phyloP scores from a whole-genome alignment of 1,140 invertebrate genomes.

The Anastrepha obliqua region DNA sequence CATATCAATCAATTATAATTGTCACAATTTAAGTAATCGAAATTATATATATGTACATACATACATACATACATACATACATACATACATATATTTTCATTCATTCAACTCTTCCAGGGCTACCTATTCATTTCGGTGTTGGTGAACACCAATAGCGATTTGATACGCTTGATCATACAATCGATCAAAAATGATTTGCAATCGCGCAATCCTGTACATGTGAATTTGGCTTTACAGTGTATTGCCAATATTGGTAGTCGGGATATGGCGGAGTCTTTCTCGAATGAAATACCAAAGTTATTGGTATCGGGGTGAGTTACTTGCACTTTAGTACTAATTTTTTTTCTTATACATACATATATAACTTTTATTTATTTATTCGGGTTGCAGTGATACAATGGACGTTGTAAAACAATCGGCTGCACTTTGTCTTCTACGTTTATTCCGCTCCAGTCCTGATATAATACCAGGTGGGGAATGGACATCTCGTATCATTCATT shows the following conservation, averaged over 20 bases:
- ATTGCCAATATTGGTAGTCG: constrained; percentile 99
- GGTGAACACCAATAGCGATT: constrained; percentile 98
- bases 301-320: constrained; percentile 92
- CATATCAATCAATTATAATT: not conserved
- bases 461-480: constrained; percentile 98
- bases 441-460: constrained; percentile 94
- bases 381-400: constrained; percentile 91
- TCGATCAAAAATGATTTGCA: constrained; percentile 99
- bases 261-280: constrained; percentile 99
- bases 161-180: constrained; percentile 99
- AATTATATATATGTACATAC: not conserved
- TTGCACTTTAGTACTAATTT: not conserved
- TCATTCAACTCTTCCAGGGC: constrained; percentile 81
- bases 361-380: constrained; percentile 49
- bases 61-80: too few relatives aligned
- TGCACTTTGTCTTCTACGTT: constrained; percentile 93
- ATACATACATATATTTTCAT: not conserved
- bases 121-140: constrained; percentile 99
- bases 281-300: constrained; percentile 97
- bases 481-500: constrained; percentile 98
- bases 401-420: constrained; percentile 99
- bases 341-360: not conserved
- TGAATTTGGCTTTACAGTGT: constrained; percentile 99
- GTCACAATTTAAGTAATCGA: not conserved
- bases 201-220: constrained; percentile 98